Evolutionary conservation across 2,797 vertebrate species (phyloP).

Genomic region (Ctenopoma multispine): DNA sequence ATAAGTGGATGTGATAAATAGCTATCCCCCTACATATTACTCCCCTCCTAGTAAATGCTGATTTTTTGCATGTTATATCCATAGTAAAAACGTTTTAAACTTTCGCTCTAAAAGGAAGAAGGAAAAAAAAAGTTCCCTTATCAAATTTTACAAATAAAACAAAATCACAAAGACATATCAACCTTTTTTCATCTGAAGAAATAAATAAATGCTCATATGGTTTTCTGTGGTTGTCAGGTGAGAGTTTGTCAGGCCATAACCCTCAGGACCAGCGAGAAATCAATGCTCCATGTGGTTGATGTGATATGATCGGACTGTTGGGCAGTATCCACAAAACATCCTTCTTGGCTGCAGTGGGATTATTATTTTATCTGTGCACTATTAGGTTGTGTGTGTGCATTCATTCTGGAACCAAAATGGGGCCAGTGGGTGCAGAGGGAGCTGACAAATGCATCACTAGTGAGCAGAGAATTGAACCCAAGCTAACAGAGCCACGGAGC

Average conservation of each 20-base stretch:
- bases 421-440: constrained; percentile 32
- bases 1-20: neutral
- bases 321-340: constrained; percentile 29
- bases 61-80: no score
- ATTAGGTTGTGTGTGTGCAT: constrained; percentile 35
- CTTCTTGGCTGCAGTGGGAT: constrained; percentile 30
- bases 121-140: neutral
- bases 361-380: constrained; percentile 50
- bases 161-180: neutral
- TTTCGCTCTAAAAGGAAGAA: neutral
- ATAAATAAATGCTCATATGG: neutral
- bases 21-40: neutral
- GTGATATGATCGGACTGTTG: constrained; percentile 37
- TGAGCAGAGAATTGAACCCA: constrained; percentile 48
- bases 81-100: neutral
- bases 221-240: constrained; percentile 4
- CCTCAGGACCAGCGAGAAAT: constrained; percentile 4
- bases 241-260: constrained; percentile 20
- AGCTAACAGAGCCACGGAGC: constrained; percentile 64
- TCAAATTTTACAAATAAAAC: neutral
- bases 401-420: constrained; percentile 49
- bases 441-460: constrained; percentile 40
- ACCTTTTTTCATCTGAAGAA: neutral
- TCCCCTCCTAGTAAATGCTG: neutral
- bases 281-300: constrained; percentile 15